These are phyloP conservation scores for Paralvinella palmiformis DNA, from an alignment of 1,140 invertebrate species.

Conservation along the genomic window DNA sequence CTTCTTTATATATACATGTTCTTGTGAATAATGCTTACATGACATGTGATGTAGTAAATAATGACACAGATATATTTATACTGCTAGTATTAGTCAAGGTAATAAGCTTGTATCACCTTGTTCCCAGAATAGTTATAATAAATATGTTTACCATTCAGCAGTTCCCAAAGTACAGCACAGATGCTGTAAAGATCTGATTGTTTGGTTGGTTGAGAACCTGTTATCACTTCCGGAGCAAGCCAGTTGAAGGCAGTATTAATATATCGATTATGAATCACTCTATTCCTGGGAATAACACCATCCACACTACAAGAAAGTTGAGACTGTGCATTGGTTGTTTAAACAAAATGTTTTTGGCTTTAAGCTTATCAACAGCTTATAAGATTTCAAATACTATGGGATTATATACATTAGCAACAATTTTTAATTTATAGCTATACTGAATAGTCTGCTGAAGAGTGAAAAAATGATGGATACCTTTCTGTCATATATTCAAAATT, in stretches of 20 bases:
- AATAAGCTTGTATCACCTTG: neutral
- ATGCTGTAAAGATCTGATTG: constrained; percentile 50
- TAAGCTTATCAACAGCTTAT: constrained; percentile 9
- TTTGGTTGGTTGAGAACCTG: constrained; percentile 32
- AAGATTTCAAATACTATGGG: neutral
- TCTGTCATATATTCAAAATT: constrained; percentile 51
- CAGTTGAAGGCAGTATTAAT: constrained; percentile 43
- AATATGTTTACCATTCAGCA: constrained; percentile 32
- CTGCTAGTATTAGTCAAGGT: neutral
- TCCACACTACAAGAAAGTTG: neutral
- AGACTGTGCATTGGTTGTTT: neutral
- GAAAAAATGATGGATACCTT: constrained; percentile 25
- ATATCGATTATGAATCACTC: constrained; percentile 22
- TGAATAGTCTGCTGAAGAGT: neutral
- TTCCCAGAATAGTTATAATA: neutral
- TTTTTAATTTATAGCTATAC: neutral
- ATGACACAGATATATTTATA: neutral
- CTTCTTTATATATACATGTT: neutral
- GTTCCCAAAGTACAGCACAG: constrained; percentile 51
- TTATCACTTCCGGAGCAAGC: constrained; percentile 51
- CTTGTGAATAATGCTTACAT: too few relatives aligned
- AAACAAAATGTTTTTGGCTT: neutral
- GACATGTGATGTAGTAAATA: neutral
- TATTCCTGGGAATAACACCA: neutral
- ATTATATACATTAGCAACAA: neutral